These are phyloP conservation scores for Maccullochella peelii DNA, from an alignment of 2,113 vertebrate genomes.

Conservation along the genomic window DNA sequence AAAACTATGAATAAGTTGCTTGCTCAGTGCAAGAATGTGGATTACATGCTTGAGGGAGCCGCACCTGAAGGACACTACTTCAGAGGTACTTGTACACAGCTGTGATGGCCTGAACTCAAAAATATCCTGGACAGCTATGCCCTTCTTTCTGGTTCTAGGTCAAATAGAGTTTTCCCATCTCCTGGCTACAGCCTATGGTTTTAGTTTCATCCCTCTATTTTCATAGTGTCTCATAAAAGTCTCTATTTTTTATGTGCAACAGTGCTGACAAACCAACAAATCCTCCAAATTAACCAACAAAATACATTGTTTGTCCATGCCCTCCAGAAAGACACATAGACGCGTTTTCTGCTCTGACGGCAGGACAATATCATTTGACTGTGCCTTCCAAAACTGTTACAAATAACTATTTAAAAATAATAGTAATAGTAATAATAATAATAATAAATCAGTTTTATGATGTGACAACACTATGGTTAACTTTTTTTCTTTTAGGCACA, in stretches of 20 bases:
- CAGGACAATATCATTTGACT: too few relatives aligned
- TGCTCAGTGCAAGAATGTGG: not conserved
- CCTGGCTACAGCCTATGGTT: not conserved
- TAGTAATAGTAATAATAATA: too few relatives aligned
- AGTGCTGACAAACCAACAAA: not conserved
- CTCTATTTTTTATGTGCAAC: not conserved
- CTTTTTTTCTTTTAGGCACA: too few relatives aligned
- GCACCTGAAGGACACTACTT: conserved; percentile 28
- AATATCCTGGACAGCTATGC: not conserved
- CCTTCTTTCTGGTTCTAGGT: conserved; percentile 14
- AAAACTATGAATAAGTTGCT: not conserved
- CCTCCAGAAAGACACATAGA: not conserved
- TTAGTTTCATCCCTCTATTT: not conserved
- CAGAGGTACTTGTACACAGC: not conserved
- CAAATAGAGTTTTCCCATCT: not conserved
- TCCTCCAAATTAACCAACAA: not conserved
- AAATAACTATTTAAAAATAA: too few relatives aligned
- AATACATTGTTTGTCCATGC: not conserved
- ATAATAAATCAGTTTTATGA: too few relatives aligned
- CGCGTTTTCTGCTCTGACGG: not conserved
- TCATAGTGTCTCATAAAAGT: not conserved
- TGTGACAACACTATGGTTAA: too few relatives aligned
- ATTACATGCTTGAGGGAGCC: conserved; percentile 21
- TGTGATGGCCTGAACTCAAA: conserved; percentile 9
- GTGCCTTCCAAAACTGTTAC: too few relatives aligned